A percentile compares a stretch with the other conserved stretches of the same genome.
phyloP scores from a whole-genome alignment of 2,113 vertebrate genomes.

The Mormyrus iriodes region DNA sequence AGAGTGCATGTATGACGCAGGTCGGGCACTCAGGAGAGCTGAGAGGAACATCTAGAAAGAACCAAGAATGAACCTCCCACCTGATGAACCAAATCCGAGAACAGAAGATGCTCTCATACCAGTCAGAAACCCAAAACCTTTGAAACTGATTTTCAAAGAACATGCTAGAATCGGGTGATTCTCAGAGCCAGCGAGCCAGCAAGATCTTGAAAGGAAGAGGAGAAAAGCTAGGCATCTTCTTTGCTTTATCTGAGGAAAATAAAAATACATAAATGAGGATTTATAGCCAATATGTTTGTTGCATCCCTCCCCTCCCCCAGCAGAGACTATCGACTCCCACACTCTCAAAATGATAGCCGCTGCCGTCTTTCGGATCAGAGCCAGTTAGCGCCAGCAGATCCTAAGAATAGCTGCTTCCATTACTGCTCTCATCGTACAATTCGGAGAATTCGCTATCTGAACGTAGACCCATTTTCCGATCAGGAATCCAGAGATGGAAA shows the following conservation, averaged over 20 bases:
- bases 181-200: background rate
- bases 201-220: background rate
- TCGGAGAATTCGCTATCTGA: conserved; percentile 16
- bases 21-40: background rate
- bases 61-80: background rate
- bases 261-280: conserved; percentile 30
- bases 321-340: conserved; percentile 33
- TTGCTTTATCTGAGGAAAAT: conserved; percentile 27
- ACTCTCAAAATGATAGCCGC: conserved; percentile 28
- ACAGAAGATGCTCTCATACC: background rate
- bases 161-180: background rate
- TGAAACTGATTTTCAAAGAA: background rate
- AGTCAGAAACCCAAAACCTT: background rate
- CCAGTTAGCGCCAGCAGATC: conserved; percentile 29
- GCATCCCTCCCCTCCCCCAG: conserved; percentile 25
- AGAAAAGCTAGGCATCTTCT: background rate
- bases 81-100: background rate
- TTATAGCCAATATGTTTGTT: conserved; percentile 30
- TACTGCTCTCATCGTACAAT: conserved; percentile 28
- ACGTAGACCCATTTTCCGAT: conserved; percentile 3
- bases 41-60: background rate
- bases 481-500: conserved; percentile 8
- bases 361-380: conserved; percentile 29
- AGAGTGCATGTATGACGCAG: background rate
- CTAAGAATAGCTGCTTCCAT: conserved; percentile 39